phyloP scores from a whole-genome alignment of 2,888 invertebrate species.

The Sarcophaga carnaria region DNA sequence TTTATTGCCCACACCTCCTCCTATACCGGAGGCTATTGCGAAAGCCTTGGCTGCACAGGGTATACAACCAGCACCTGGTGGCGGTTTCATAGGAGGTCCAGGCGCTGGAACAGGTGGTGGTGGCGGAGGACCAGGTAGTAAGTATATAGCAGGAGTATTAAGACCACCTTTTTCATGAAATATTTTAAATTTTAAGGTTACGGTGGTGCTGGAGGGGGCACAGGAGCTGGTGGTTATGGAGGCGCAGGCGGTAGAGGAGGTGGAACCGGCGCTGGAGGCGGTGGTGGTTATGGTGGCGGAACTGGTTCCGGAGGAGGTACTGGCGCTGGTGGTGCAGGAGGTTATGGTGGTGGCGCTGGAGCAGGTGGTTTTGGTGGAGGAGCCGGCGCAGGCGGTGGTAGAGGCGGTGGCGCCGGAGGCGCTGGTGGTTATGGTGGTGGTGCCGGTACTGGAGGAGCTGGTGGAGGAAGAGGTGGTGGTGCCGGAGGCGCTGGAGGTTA shows the following conservation, averaged over 20 bases:
- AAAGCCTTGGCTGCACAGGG: slow-evolving; percentile 83
- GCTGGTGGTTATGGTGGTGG: neutral
- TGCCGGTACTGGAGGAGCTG: slow-evolving; percentile 44
- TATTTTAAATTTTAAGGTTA: slow-evolving; percentile 69
- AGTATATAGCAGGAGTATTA: slow-evolving; percentile 8
- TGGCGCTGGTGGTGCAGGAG: slow-evolving; percentile 28
- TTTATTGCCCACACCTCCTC: slow-evolving; percentile 85
- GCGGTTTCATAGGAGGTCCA: slow-evolving; percentile 75
- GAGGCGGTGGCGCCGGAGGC: neutral
- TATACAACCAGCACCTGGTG: slow-evolving; percentile 82
- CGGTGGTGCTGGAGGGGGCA: slow-evolving; percentile 78
- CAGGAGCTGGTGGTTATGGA: slow-evolving; percentile 25
- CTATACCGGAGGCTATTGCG: slow-evolving; percentile 86
- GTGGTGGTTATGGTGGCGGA: slow-evolving; percentile 71
- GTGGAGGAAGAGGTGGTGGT: slow-evolving; percentile 53
- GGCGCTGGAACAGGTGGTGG: slow-evolving; percentile 71
- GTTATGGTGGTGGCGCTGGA: slow-evolving; percentile 11
- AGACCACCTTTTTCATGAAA: too few species aligned
- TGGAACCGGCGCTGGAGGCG: slow-evolving; percentile 61
- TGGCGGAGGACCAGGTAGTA: slow-evolving; percentile 65
- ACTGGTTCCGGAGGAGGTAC: slow-evolving; percentile 25
- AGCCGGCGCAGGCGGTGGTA: neutral
- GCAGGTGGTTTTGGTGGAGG: slow-evolving; percentile 55
- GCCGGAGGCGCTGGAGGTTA: slow-evolving; percentile 71
- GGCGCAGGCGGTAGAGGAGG: slow-evolving; percentile 72